Conservation (phyloP, 2,888 invertebrate genomes). For the Campoplex capitator region DNA sequence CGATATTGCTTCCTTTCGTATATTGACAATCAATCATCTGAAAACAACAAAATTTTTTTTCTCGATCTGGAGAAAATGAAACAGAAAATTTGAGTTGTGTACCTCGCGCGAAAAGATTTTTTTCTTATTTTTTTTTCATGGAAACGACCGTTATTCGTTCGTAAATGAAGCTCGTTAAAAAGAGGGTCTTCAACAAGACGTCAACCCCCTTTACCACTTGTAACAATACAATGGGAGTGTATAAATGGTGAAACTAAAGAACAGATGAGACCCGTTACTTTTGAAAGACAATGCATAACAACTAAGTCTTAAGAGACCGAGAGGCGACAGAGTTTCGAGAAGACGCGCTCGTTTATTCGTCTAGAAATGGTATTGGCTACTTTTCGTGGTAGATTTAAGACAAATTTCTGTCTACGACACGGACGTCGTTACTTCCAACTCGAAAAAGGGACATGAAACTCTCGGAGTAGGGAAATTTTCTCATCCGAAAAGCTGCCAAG, state of each 20-base stretch:
- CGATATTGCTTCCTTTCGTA: not conserved
- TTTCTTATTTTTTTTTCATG: not conserved
- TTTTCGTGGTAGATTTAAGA: conserved; percentile 24
- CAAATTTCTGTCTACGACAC: conserved; percentile 41
- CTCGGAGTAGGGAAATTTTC: conserved; percentile 25
- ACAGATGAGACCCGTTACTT: conserved; percentile 39
- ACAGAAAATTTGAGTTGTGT: not conserved
- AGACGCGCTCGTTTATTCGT: conserved; percentile 24
- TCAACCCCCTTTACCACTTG: not conserved
- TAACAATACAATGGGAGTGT: conserved; percentile 6
- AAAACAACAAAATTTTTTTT: not conserved
- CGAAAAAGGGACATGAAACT: conserved; percentile 7
- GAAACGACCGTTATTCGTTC: not conserved
- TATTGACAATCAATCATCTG: not conserved
- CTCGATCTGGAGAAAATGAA: not conserved
- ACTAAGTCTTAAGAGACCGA: conserved; percentile 33
- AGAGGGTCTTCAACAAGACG: not conserved
- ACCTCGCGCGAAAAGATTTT: not conserved
- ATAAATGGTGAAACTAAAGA: not conserved
- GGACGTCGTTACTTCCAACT: conserved; percentile 22
- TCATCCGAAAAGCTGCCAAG: not conserved
- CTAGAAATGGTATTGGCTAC: conserved; percentile 34
- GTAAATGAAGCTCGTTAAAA: conserved; percentile 1
- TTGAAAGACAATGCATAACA: conserved; percentile 45
- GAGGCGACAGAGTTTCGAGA: not conserved